These are phyloP conservation scores for Seriola quinqueradiata DNA, from an alignment of 2,113 vertebrate species.

Conservation along the genomic window DNA sequence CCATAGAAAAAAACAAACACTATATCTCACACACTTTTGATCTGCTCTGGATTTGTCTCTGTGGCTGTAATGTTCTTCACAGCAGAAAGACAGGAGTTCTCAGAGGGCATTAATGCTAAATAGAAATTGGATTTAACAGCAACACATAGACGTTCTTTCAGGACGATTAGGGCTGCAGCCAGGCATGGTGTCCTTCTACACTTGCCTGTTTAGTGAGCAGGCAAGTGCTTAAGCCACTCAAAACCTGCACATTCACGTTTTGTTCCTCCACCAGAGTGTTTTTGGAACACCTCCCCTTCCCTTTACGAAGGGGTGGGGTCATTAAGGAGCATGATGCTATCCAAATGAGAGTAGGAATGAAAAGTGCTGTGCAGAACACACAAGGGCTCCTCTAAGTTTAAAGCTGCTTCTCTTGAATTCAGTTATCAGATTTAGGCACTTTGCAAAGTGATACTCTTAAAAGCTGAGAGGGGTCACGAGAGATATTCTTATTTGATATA, in stretches of 20 bases:
- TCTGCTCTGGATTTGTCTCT: slow-evolving; percentile 1
- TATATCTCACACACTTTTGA: neutral
- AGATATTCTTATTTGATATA: slow-evolving; percentile 28
- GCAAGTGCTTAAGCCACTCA: slow-evolving; percentile 59
- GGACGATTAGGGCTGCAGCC: slow-evolving; percentile 74
- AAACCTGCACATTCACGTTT: slow-evolving; percentile 56
- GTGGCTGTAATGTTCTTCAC: slow-evolving; percentile 18
- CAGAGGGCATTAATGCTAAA: slow-evolving; percentile 62
- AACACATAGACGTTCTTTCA: slow-evolving; percentile 74
- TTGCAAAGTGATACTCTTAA: slow-evolving; percentile 51
- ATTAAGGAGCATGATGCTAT: slow-evolving; percentile 55
- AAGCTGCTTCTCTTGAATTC: slow-evolving; percentile 43
- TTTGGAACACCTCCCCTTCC: slow-evolving; percentile 52
- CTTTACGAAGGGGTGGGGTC: slow-evolving; percentile 36
- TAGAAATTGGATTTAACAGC: slow-evolving; percentile 74
- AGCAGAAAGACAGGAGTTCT: slow-evolving; percentile 38
- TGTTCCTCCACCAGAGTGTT: slow-evolving; percentile 51
- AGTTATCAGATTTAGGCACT: slow-evolving; percentile 51
- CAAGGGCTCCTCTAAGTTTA: slow-evolving; percentile 40
- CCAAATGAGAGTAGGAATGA: slow-evolving; percentile 55
- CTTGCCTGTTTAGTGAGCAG: slow-evolving; percentile 65
- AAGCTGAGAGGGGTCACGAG: slow-evolving; percentile 30
- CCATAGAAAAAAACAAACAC: neutral
- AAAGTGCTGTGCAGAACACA: slow-evolving; percentile 23
- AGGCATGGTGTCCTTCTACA: slow-evolving; percentile 75